phyloP scores from a whole-genome alignment of 1,140 invertebrate species.

The Caerostris darwini region DNA sequence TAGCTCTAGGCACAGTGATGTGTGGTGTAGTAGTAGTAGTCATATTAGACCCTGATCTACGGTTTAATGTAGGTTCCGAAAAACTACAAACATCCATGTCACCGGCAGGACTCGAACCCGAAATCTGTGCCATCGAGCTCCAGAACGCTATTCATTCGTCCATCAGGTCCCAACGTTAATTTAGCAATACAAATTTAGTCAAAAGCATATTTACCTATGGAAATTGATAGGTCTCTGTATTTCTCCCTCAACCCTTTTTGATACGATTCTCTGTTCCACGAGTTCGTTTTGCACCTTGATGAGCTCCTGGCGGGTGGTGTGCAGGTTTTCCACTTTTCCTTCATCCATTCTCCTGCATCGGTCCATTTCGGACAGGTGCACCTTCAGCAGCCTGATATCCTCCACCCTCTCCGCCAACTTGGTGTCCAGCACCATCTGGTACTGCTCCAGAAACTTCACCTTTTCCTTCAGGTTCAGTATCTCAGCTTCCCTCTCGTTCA shows the following conservation, averaged over 20 bases:
- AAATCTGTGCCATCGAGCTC: too few relatives aligned
- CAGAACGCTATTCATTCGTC: too few relatives aligned
- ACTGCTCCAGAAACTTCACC: background rate
- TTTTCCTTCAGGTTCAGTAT: background rate
- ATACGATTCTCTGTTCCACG: background rate
- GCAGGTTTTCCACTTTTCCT: background rate
- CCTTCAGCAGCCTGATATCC: slow-evolving; percentile 54
- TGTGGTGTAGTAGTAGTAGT: too few relatives aligned
- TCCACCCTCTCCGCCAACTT: background rate
- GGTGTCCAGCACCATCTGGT: background rate
- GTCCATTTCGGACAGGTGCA: slow-evolving; percentile 9
- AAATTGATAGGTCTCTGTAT: slow-evolving; percentile 53
- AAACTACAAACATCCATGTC: too few relatives aligned
- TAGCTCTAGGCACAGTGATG: too few relatives aligned
- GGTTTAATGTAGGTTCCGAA: too few relatives aligned
- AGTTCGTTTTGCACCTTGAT: background rate
- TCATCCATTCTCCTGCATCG: background rate
- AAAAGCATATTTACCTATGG: slow-evolving; percentile 29
- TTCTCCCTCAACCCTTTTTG: slow-evolving; percentile 38
- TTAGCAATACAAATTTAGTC: background rate
- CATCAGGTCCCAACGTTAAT: too few relatives aligned
- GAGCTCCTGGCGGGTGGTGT: slow-evolving; percentile 34
- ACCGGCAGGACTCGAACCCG: too few relatives aligned
- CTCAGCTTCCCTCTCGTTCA: background rate
- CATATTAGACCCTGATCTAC: too few relatives aligned